Evolutionary conservation across 2,113 vertebrate species (phyloP), one percentile per base, ranked within the genome.

Genomic region (Cyprinodon tularosa): DNA sequence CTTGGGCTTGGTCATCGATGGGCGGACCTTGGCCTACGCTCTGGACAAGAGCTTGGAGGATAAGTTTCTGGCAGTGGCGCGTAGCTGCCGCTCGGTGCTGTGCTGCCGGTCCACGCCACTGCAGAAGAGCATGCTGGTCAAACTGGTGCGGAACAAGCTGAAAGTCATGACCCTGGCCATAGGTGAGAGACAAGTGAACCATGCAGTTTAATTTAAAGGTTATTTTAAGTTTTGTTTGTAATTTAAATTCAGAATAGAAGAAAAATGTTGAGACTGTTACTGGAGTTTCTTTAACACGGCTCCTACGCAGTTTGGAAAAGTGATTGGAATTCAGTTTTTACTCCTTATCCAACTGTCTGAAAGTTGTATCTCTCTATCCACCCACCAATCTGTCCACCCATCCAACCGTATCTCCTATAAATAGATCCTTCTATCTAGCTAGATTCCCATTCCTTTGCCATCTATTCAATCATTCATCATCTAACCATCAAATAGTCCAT

Each of bases 101-200:
- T 99, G 98, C 90, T 99, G 97, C 81, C 95, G 98, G 3, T 96
- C 97, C 10, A 98, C 98, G 0, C 98, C 98, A 0, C 92, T 99
- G 68, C 98, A 99, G 93, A 99, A 99, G 91, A 98, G 97, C 91
- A 97, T 97, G 96, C 97, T 99, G 81, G 98, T 99, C 76, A 97
- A 97, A 87, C 94, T 99, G 76, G 96, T 99, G 86, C 95, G 97
- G 71, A 95, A 96, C 93, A 99, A 98, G 86, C 96, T 99, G 64
- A 97, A 96, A 92, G 97, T 97, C 89, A 98, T 99, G 97, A 99
- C 98, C 0, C 88, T 99, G 86, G 98, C 98, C 71, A 97, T 99
- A 93, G 98, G 98, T 95, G 89, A 88, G 86, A 42, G 62, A 0
- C 38, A 62, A 39, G 12, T 57, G 9, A 39, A 45, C 4, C n/a